Evolutionary conservation across 2,797 vertebrate genomes (phyloP), one percentile per base, ranked within the genome.

Genomic region (Chelon auratus): DNA sequence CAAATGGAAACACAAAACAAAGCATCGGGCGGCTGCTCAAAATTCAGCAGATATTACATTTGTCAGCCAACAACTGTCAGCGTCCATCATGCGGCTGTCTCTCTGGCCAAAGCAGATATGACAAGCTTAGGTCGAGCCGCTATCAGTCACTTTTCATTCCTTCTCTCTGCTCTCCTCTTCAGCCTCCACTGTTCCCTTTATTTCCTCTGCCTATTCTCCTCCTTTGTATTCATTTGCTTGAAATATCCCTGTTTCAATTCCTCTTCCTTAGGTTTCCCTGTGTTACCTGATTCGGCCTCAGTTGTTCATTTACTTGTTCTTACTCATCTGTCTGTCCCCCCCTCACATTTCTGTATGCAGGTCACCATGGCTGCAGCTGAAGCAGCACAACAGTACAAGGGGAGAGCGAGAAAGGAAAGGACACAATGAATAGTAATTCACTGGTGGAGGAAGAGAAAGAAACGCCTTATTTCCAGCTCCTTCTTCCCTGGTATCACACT

Each of bases 391-490:
- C 71, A 81, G 74, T 37, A 64, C n/a, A 62, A 33, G 50, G 62
- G 62, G 50, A 60, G 45, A 55, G 62, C 18, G 7, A 39, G 55
- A 72, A 50, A 54, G 20, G 43, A 68, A 62, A 47, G 45, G 81
- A 76, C 45, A 78, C 39, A 72, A 71, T 74, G 74, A 84, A 82
- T 78, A 57, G 83, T 83, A 80, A 87, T 86, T 87, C 79, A 76
- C 73, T 1, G 9, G 72, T 61, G 6, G 60, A 78, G 40, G 45
- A 71, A 57, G 69, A 65, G 14, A 58, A 64, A 56, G 75, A 80
- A 80, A 81, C 65, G 50, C 39, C 15, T 64, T 75, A 66, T 77
- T 77, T 84, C 62, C 36, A 50, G 61, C 58, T 48, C 63, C 83
- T 36, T 60, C 53, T 77, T 62, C 51, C 56, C 63, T 65, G 80